A percentile compares a stretch with the other conserved stretches of the same genome.
These are phyloP conservation scores for Akabosia matsudoensis DNA, from an alignment of 1,140 invertebrate species.

Conservation along the genomic window DNA sequence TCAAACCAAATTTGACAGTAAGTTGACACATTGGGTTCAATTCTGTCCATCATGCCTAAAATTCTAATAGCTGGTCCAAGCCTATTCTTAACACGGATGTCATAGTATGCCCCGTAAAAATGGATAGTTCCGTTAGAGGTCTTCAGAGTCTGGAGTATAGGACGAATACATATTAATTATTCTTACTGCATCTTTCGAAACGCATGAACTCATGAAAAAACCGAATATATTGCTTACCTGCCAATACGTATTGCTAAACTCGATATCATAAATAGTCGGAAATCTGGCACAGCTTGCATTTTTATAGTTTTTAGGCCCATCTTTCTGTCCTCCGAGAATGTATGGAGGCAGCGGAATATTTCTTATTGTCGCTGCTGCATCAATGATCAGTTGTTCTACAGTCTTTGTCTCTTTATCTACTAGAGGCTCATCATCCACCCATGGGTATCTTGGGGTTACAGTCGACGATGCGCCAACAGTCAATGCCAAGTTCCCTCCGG, in stretches of 20 bases:
- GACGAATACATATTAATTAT: neutral
- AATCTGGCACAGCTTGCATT: slow-evolving; percentile 73
- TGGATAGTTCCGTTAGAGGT: slow-evolving; percentile 81
- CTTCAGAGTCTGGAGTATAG: slow-evolving; percentile 65
- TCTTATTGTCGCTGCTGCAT: slow-evolving; percentile 57
- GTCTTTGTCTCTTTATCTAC: slow-evolving; percentile 65
- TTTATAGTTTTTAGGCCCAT: slow-evolving; percentile 64
- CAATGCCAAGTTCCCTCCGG: neutral
- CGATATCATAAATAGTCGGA: slow-evolving; percentile 79
- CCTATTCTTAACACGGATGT: slow-evolving; percentile 68
- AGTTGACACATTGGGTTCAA: slow-evolving; percentile 75
- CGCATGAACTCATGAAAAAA: neutral
- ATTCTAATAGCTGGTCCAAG: slow-evolving; percentile 77
- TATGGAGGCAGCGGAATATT: slow-evolving; percentile 46
- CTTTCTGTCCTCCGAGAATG: slow-evolving; percentile 58
- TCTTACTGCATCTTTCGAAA: neutral
- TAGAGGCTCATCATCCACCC: slow-evolving; percentile 55
- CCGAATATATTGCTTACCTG: slow-evolving; percentile 41
- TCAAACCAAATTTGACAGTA: slow-evolving; percentile 90
- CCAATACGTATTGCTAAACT: slow-evolving; percentile 91
- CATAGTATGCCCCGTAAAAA: slow-evolving; percentile 83
- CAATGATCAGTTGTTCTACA: slow-evolving; percentile 71
- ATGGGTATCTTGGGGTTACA: slow-evolving; percentile 30
- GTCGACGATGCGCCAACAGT: slow-evolving; percentile 28
- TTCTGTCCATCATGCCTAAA: slow-evolving; percentile 84